phyloP scores from a whole-genome alignment of 2,888 invertebrate genomes.

The Xiphydria camelus region DNA sequence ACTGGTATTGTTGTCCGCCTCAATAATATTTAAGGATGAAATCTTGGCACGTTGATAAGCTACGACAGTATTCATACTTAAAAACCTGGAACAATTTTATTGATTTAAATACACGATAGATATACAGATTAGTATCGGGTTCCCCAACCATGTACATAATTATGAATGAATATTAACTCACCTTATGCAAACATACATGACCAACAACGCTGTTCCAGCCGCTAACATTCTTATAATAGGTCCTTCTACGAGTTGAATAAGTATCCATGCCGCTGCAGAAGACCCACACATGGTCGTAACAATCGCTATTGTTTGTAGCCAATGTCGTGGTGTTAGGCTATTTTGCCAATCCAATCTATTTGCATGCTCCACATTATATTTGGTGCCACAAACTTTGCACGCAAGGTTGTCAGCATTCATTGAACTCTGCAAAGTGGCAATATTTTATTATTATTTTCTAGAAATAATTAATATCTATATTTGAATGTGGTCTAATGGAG shows the following conservation, averaged over 20 bases:
- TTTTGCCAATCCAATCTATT: slow-evolving; percentile 81
- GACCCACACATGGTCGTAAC: slow-evolving; percentile 79
- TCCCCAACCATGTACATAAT: slow-evolving; percentile 1
- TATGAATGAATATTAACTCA: slow-evolving; percentile 52
- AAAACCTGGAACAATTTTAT: slow-evolving; percentile 64
- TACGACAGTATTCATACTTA: slow-evolving; percentile 83
- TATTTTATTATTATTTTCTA: no score
- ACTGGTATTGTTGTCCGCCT: slow-evolving; percentile 42
- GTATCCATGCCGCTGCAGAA: slow-evolving; percentile 77
- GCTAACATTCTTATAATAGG: slow-evolving; percentile 79
- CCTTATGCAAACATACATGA: slow-evolving; percentile 84
- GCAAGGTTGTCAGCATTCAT: slow-evolving; percentile 69
- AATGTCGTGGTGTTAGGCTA: slow-evolving; percentile 81
- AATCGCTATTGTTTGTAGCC: slow-evolving; percentile 80
- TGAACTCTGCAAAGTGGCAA: slow-evolving; percentile 65
- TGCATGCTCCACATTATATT: slow-evolving; percentile 78
- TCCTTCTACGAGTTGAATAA: slow-evolving; percentile 77
- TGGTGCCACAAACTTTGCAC: slow-evolving; percentile 85
- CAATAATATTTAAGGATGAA: slow-evolving; percentile 78
- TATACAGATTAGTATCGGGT: slow-evolving; percentile 1
- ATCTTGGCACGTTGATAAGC: slow-evolving; percentile 92
- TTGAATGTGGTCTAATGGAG: no score
- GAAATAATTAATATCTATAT: neutral
- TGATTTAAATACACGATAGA: neutral
- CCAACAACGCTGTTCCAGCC: slow-evolving; percentile 78